phyloP scores from a whole-genome alignment of 2,888 invertebrate genomes.

The Drosophila atroscutellata region DNA sequence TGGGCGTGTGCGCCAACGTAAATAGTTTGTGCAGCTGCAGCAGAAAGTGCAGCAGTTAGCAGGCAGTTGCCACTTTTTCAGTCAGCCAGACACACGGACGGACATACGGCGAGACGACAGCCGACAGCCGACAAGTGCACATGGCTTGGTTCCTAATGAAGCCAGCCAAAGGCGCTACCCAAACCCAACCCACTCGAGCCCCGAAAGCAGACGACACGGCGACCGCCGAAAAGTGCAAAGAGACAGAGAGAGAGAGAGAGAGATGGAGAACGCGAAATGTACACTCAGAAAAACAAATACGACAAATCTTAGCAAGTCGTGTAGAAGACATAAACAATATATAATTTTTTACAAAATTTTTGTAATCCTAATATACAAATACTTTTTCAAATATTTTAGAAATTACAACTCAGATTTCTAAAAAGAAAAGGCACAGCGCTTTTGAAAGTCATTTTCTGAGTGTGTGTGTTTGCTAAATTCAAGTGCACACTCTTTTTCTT shows the following conservation, averaged over 20 bases:
- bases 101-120: slow-evolving; percentile 30
- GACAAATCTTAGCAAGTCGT: not conserved
- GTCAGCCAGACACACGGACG: slow-evolving; percentile 33
- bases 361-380: not conserved
- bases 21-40: slow-evolving; percentile 65
- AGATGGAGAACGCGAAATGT: not conserved
- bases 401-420: not conserved
- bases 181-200: not conserved
- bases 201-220: slow-evolving; percentile 30
- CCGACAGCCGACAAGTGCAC: slow-evolving; percentile 53
- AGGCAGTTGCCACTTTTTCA: slow-evolving; percentile 57
- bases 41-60: slow-evolving; percentile 37
- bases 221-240: slow-evolving; percentile 67
- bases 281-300: not conserved
- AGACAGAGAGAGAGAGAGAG: not conserved
- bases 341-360: not conserved
- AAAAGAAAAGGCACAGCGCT: not conserved
- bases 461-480: not conserved
- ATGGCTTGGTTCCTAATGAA: slow-evolving; percentile 66
- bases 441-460: not conserved
- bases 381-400: not conserved
- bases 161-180: slow-evolving; percentile 62
- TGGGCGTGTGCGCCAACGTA: slow-evolving; percentile 66
- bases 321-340: not conserved
- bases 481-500: not conserved